Percentiles rank a stretch among this genome's conserved stretches.
These are phyloP conservation scores for Beroe forskalii DNA, from an alignment of 37 sponge, comb jelly and placozoan genomes.

Conservation along the genomic window DNA sequence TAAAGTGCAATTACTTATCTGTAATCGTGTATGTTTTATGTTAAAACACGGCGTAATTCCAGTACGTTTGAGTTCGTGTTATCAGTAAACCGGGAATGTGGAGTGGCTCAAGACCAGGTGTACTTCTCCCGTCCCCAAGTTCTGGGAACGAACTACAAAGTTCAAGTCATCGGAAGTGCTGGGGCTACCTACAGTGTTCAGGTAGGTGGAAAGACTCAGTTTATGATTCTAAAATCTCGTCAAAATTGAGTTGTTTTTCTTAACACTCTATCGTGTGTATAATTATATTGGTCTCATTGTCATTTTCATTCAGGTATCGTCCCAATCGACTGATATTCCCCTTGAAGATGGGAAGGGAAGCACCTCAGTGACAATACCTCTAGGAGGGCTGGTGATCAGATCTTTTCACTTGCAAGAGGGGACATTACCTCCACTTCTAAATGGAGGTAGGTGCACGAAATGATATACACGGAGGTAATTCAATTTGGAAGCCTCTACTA, in stretches of 20 bases:
- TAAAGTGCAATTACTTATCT: no score
- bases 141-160: background rate
- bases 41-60: no score
- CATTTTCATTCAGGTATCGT: background rate
- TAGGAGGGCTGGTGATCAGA: background rate
- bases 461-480: no score
- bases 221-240: no score
- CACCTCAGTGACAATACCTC: background rate
- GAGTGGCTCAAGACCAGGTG: background rate
- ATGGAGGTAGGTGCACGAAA: no score
- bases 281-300: no score
- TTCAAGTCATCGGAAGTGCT: background rate
- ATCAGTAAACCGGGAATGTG: background rate
- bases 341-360: background rate
- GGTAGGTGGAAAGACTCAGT: no score
- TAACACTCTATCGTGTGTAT: no score
- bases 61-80: background rate
- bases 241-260: no score
- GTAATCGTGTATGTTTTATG: no score
- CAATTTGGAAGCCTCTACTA: no score
- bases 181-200: background rate
- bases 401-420: background rate
- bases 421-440: background rate
- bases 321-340: background rate
- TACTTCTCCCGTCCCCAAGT: background rate